Conservation (phyloP, 2,888 invertebrate species). For the Thereva unica region DNA sequence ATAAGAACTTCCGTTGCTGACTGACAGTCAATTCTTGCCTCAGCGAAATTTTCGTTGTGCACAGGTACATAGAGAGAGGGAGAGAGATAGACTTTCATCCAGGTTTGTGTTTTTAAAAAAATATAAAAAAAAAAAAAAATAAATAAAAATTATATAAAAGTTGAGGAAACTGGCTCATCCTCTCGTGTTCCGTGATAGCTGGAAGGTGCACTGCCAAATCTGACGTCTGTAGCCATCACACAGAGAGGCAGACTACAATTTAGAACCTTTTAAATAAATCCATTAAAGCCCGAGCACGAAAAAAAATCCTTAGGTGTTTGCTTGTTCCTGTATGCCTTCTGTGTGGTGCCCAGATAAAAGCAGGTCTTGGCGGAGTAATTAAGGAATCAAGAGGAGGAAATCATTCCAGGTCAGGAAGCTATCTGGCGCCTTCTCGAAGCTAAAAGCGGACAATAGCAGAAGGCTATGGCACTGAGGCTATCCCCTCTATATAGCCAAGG, state of each 20-base stretch:
- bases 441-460: slow-evolving; percentile 22
- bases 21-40: slow-evolving; percentile 21
- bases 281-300: slow-evolving; percentile 25
- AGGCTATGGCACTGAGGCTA: slow-evolving; percentile 1
- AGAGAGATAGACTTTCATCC: neutral
- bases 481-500: neutral
- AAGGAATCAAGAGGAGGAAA: slow-evolving; percentile 16
- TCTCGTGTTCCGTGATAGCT: slow-evolving; percentile 15
- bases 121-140: slow-evolving; percentile 11
- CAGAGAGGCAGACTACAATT: neutral
- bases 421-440: slow-evolving; percentile 10
- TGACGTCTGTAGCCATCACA: slow-evolving; percentile 2
- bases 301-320: slow-evolving; percentile 25
- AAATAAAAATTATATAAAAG: too few species aligned
- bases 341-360: slow-evolving; percentile 15
- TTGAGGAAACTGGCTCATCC: neutral
- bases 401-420: slow-evolving; percentile 23
- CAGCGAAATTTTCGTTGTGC: neutral
- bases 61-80: too few species aligned
- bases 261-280: slow-evolving; percentile 20
- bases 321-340: slow-evolving; percentile 16
- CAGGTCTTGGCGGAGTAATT: slow-evolving; percentile 25
- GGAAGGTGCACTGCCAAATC: slow-evolving; percentile 20
- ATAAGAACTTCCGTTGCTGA: slow-evolving; percentile 5
- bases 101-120: slow-evolving; percentile 12